Evolutionary conservation across 2,797 vertebrate genomes (phyloP).

Genomic region (Orestias chungarensis): DNA sequence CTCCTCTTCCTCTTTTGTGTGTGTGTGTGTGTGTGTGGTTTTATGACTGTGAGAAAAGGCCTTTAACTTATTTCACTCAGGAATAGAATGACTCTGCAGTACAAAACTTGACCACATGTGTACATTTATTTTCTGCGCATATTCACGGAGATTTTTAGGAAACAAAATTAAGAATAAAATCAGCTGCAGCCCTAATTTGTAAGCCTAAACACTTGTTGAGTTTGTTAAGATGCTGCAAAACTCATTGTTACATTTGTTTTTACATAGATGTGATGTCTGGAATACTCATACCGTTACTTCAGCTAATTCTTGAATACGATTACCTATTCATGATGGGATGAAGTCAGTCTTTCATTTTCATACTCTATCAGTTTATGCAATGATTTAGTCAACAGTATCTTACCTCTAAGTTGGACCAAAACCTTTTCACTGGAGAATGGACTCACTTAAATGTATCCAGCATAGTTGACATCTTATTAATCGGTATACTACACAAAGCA

Average conservation of each 20-base stretch:
- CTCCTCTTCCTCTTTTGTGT: conserved; percentile 31
- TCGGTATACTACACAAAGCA: no score
- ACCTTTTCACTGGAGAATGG: neutral
- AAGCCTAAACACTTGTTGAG: neutral
- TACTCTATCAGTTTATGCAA: neutral
- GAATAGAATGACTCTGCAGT: neutral
- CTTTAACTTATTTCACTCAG: conserved; percentile 39
- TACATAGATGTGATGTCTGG: neutral
- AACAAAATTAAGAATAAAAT: neutral
- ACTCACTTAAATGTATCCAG: neutral
- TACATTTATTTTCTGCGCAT: no score
- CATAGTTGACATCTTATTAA: neutral
- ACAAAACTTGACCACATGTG: neutral
- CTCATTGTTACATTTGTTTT: neutral
- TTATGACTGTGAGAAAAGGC: conserved; percentile 50
- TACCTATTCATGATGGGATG: neutral
- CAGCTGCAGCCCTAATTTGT: neutral
- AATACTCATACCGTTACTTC: neutral
- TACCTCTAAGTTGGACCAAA: neutral
- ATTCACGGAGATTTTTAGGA: neutral
- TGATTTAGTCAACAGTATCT: neutral
- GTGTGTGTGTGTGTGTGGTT: conserved; percentile 37
- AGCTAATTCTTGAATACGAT: neutral
- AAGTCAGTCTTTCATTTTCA: conserved; percentile 4
- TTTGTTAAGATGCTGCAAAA: neutral